Base-by-base conservation (phyloP, 2,797 vertebrate genomes). In the Ambastaia sidthimunki region DNA sequence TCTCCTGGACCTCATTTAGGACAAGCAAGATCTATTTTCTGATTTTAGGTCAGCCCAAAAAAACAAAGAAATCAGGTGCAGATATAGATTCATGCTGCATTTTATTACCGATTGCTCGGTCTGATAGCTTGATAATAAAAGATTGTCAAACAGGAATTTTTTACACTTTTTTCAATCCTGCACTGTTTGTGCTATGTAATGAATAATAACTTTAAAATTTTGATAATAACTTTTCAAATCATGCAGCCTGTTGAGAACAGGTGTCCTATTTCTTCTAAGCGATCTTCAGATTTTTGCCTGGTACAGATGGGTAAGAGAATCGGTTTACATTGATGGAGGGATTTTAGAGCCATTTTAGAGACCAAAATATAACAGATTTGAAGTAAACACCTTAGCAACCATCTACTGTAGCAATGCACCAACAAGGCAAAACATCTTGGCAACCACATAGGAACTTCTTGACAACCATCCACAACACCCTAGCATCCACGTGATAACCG, bases 1-100 rank as follows among this genome's bases (percentile, higher is more conserved):
- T 59, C 18, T 15, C 15, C 16, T 59, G 34, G 47, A 74, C 18
- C 50, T 48, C n/a, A 71, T 71, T 54, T 54, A 47, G 65, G 21
- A 18, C 52, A 65, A 44, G 4, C 12, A 7, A 54, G 55, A 19
- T 59, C 55, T 41, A 34, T n/a, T 66, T 44, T 37, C 34, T 31
- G 37, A 21, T 70, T 48, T 47, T 31, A 47, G 52, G 65, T 34
- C 65, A 68, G 10, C 6, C 9, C 11, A 25, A 48, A 28, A 4
- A 10, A 41, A 5, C 41, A n/a, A 78, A 60, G 54, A 50, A 70
- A 62, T 52, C 12, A 50, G n/a, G 44, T 21, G 37, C 41, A 21
- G 7, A 60, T 41, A 48, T 6, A 9, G 4, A 19, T 44, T 41
- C 31, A 31, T 47, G 2, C n/a, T 54, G 6, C 25, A 12, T 18